Evolutionary conservation across 2,888 invertebrate species (phyloP), one percentile per base, ranked within the genome.

Genomic region (Eremobia ochroleuca): DNA sequence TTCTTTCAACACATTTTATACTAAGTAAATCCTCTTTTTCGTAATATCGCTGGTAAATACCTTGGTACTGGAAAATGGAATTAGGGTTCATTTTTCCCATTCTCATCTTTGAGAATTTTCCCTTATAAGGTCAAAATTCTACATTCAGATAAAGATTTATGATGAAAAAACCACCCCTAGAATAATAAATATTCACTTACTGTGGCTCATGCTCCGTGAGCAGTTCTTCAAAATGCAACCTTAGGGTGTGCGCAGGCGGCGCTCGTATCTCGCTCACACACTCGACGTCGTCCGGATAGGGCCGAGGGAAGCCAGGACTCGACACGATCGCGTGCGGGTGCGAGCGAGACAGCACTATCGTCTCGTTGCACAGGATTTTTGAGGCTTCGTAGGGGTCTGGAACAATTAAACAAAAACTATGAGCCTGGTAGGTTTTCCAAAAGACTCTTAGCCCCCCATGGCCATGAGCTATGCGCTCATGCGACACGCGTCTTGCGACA

Each of bases 261-360:
- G 98, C 98, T 8, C 96, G 95, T 70, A 99, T 97, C 81, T 97
- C 97, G 88, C 98, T 98, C 87, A 97, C 97, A 93, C 99, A 99
- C 86, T 98, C 97, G 62, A 98, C 97, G 92, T 98, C 98, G 91
- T 98, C 98, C 0, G 98, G 98, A 95, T 99, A 99, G 31, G 97
- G 97, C 28, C 97, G 97, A 0, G 99, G 99, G 93, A 98, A 99
- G 59, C 98, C 98, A 4, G 99, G 99, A 92, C 98, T 98, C 70
- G 98, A 97, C n/a, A 98, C 96, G 0, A 97, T 97, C 0, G 97
- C 97, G 87, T 97, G 97, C 0, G 98, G 97, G 91, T 97, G 97
- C 82, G 97, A 97, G 89, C 97, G 97, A 9, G 97, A 97, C 87
- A 98, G 94, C 31, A 96, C 92, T 13, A 98, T 97, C 0, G 98